Evolutionary conservation across 1,140 invertebrate species (phyloP).

Genomic region (Ostrea denselamellosa): DNA sequence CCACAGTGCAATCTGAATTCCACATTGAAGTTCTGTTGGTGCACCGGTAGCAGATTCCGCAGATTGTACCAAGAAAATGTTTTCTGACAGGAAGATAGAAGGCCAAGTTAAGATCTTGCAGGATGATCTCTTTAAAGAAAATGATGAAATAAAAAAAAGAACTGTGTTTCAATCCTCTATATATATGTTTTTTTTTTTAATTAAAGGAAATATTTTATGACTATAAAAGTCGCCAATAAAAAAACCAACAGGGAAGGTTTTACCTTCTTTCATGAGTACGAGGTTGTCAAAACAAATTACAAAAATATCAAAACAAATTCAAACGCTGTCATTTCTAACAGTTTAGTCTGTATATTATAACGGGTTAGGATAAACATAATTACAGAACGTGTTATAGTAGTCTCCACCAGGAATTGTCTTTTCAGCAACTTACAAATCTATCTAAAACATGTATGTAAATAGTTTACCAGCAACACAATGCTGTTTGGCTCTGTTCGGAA

Average conservation of each 20-base stretch:
- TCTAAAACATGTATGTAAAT: too few relatives aligned
- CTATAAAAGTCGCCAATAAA: background rate
- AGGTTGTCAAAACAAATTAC: slow-evolving; percentile 22
- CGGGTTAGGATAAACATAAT: background rate
- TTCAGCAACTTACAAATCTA: too few relatives aligned
- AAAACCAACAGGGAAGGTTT: background rate
- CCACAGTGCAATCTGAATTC: too few relatives aligned
- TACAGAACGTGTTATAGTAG: background rate
- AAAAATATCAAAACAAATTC: background rate
- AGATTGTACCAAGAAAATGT: too few relatives aligned
- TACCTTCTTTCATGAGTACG: background rate
- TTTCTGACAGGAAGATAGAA: too few relatives aligned
- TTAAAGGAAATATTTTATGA: background rate
- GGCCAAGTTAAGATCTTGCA: too few relatives aligned
- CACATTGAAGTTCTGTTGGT: too few relatives aligned
- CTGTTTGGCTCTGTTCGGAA: too few relatives aligned
- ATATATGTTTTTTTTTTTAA: background rate
- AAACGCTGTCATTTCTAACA: background rate
- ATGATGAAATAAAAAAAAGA: slow-evolving; percentile 26
- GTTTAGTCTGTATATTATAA: background rate
- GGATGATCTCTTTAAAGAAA: too few relatives aligned
- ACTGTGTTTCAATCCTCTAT: slow-evolving; percentile 40
- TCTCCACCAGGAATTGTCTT: background rate
- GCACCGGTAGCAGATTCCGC: too few relatives aligned
- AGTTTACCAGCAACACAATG: too few relatives aligned